Conservation (phyloP, 1,140 invertebrate species). For the Drosophila pandora region DNA sequence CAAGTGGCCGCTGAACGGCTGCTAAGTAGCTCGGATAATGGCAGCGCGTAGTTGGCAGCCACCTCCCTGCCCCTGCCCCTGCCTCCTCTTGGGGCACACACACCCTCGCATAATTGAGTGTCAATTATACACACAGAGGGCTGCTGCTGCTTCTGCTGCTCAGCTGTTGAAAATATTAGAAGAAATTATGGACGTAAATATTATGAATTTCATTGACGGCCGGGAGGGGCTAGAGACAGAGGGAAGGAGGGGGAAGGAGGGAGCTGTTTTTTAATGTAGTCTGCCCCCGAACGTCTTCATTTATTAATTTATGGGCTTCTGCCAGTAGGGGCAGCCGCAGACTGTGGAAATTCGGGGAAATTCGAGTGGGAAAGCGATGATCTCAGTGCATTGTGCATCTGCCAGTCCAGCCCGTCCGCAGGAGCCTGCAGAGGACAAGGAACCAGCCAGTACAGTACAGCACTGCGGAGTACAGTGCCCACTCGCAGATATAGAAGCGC, state of each 20-base stretch:
- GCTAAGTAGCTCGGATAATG: constrained; percentile 79
- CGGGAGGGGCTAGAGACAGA: not conserved
- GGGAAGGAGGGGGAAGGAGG: too few species aligned
- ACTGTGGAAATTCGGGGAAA: constrained; percentile 5
- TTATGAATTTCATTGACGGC: constrained; percentile 69
- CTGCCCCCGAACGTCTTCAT: constrained; percentile 53
- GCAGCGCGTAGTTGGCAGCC: constrained; percentile 53
- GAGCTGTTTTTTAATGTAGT: constrained; percentile 57
- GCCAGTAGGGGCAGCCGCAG: not conserved
- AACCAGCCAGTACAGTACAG: constrained; percentile 12
- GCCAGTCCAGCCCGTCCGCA: not conserved
- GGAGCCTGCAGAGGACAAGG: constrained; percentile 29
- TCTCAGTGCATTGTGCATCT: constrained; percentile 16
- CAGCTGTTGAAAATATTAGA: constrained; percentile 81
- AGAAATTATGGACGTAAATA: constrained; percentile 79
- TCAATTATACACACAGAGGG: constrained; percentile 66
- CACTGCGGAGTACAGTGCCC: constrained; percentile 21
- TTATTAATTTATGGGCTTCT: constrained; percentile 68
- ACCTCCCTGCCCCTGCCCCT: constrained; percentile 1
- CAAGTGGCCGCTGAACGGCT: constrained; percentile 76
- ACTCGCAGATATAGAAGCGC: constrained; percentile 1
- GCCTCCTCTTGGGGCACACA: too few species aligned
- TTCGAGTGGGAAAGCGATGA: constrained; percentile 11
- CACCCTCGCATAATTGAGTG: constrained; percentile 69
- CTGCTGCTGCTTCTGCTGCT: constrained; percentile 4